Base-by-base conservation (phyloP, 2,113 vertebrate genomes). In the Corapipo altera region DNA sequence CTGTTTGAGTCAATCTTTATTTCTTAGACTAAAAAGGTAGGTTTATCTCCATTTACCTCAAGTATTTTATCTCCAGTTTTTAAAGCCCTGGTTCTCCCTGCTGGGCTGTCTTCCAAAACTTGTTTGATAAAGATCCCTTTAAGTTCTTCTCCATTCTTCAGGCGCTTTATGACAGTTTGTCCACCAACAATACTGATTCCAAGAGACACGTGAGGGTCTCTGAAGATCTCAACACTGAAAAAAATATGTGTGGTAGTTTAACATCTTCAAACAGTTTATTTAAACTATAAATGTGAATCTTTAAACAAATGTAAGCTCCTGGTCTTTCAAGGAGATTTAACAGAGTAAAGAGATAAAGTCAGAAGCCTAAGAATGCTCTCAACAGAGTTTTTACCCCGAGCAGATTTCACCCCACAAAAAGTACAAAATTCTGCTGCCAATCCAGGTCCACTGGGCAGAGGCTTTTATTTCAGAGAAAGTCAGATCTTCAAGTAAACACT, bases 181-280 rank as follows among this genome's bases (percentile, higher is more conserved):
- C 99, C 99, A 33, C 99, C 99, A n/a, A 99, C 99, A 71, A 99
- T 99, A 93, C 99, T 99, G 97, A 99, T 99, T 57, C 99, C 99
- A 95, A 99, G 98, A 74, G 99, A 99, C 91, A 98, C 98, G 0
- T 98, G 91, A 18, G 98, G 98, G 65, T 99, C 98, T 84, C 98
- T 97, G 92, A 98, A 98, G 95, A 99, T 99, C 96, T 99, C 99
- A 96, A 99, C 98, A 43, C 99, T 99, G 93, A 15, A 85, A 91
- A 91, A 85, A 97, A 94, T 39, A 66, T 4, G 61, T 1, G 1
- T 11, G 14, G 35, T 39, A 46, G 33, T 51, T 74, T 62, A 93
- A 92, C 65, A 87, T 57, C 72, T 94, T 96, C 91, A 96, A 95
- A 91, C 20, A 64, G 41, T 46, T 16, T 62, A 84, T 80, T 39